Percentiles rank a stretch among this genome's conserved stretches.
phyloP scores from a whole-genome alignment of 1,140 invertebrate genomes.

The Zophobas morio region DNA sequence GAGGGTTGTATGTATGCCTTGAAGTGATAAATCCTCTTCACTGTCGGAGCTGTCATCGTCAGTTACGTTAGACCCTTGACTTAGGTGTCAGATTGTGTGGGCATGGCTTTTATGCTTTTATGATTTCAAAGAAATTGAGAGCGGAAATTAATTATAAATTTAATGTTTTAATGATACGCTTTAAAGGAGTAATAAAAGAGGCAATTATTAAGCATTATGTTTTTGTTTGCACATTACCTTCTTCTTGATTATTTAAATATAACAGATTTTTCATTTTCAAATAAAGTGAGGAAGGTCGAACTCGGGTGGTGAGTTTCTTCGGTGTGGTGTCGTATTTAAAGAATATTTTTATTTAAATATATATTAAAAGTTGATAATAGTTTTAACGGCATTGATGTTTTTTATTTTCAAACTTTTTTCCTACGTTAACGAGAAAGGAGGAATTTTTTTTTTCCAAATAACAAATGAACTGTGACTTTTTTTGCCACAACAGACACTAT shows the following conservation, averaged over 20 bases:
- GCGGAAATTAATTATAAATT: constrained; percentile 5
- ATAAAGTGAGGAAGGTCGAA: too few species aligned
- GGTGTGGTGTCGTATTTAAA: too few species aligned
- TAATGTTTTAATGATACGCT: background rate
- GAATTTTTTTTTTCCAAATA: too few species aligned
- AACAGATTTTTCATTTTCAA: too few species aligned
- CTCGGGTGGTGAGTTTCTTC: too few species aligned
- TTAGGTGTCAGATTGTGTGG: constrained; percentile 15
- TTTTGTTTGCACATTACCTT: too few species aligned
- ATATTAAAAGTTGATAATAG: too few species aligned
- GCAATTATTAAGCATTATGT: background rate
- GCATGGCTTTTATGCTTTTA: background rate
- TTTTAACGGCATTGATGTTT: too few species aligned
- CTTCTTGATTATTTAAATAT: too few species aligned
- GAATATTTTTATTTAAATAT: too few species aligned
- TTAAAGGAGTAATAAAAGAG: background rate
- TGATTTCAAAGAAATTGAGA: background rate
- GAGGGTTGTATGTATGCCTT: background rate
- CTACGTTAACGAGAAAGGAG: too few species aligned
- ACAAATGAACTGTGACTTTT: background rate
- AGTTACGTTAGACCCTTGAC: constrained; percentile 3
- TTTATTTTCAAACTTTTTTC: too few species aligned
- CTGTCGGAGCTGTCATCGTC: background rate
- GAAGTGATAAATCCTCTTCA: constrained; percentile 16
- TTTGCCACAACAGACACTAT: background rate